A percentile compares a stretch with the other conserved stretches of the same genome.
Conservation (phyloP, 2,113 vertebrate genomes). For the Ictalurus punctatus region DNA sequence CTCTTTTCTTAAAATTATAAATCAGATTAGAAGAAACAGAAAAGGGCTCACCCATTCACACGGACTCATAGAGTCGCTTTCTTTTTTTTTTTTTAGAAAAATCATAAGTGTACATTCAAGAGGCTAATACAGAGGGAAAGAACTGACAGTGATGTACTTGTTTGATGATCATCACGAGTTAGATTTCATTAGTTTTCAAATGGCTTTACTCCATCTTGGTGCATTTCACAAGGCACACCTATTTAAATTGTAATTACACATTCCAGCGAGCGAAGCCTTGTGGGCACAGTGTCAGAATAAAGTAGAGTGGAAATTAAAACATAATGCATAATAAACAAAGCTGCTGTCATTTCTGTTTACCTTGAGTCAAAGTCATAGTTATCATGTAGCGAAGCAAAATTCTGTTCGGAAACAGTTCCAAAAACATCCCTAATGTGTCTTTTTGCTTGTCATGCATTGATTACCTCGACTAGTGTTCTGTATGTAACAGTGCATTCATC, state of each 20-base stretch:
- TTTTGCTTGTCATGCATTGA: background rate
- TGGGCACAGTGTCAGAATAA: constrained; percentile 43
- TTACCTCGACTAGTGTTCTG: background rate
- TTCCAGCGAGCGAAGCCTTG: constrained; percentile 34
- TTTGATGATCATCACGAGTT: constrained; percentile 19
- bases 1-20: background rate
- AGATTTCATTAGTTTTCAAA: constrained; percentile 29
- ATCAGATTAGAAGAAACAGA: background rate
- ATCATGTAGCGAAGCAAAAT: background rate
- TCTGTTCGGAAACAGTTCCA: background rate
- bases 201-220: background rate
- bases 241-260: constrained; percentile 41
- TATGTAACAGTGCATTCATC: background rate
- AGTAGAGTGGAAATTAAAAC: constrained; percentile 32
- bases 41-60: background rate
- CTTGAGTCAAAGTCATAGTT: constrained; percentile 14
- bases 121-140: background rate
- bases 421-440: constrained; percentile 12
- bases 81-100: background rate
- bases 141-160: constrained; percentile 9
- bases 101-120: background rate
- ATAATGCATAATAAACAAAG: constrained; percentile 42
- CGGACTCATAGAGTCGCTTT: background rate
- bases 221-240: background rate
- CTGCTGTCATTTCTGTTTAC: constrained; percentile 24